Conservation (phyloP, 2,797 vertebrate species). For the Sebastes hubbsi region DNA sequence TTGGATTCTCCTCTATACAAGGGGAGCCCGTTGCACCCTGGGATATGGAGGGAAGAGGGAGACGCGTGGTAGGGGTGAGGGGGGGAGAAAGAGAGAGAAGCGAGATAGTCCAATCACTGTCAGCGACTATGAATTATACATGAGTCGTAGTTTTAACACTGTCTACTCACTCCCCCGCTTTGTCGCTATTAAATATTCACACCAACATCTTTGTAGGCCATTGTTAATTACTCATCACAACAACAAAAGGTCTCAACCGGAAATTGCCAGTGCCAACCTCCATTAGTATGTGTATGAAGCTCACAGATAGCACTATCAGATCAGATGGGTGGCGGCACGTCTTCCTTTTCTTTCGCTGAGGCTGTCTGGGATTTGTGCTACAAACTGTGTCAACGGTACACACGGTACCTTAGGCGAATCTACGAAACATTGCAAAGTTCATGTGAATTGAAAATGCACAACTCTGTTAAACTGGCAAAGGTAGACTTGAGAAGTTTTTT, state of each 20-base stretch:
- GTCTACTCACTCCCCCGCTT: conserved; percentile 72
- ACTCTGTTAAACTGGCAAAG: conserved; percentile 1
- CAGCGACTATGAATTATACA: conserved; percentile 87
- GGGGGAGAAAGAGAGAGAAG: conserved; percentile 19
- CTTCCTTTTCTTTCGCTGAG: conserved; percentile 13
- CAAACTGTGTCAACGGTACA: neutral
- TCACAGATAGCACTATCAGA: conserved; percentile 63
- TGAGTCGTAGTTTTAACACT: conserved; percentile 81
- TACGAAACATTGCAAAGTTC: neutral
- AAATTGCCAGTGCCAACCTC: conserved; percentile 71
- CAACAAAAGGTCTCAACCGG: conserved; percentile 79
- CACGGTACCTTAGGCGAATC: neutral
- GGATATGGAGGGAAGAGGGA: conserved; percentile 27
- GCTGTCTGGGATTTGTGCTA: neutral
- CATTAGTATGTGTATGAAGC: conserved; percentile 72
- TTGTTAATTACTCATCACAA: conserved; percentile 83
- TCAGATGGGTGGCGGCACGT: conserved; percentile 37
- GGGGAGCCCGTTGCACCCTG: conserved; percentile 50
- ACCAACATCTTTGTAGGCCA: conserved; percentile 83
- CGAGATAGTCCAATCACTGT: conserved; percentile 71
- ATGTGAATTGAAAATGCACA: neutral
- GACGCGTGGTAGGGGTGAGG: neutral
- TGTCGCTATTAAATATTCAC: conserved; percentile 88
- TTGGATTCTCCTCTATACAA: conserved; percentile 64
- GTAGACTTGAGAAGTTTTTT: neutral